Conservation (phyloP, 2,113 vertebrate genomes). For the Onychostruthus taczanowskii region DNA sequence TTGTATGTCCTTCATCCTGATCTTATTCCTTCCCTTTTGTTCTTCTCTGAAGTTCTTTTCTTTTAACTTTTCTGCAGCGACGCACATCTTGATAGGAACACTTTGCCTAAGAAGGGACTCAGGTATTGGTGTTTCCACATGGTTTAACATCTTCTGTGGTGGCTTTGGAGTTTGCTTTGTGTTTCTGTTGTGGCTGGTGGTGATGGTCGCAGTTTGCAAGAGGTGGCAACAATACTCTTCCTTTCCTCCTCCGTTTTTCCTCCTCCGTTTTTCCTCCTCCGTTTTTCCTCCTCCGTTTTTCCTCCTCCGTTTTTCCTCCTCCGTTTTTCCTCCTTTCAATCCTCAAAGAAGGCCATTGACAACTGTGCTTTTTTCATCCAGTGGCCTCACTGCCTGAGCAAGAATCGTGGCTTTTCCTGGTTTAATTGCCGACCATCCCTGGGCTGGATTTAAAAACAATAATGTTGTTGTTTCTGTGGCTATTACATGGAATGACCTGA, state of each 20-base stretch:
- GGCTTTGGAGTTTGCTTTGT: constrained; percentile 72
- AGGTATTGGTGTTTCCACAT: constrained; percentile 84
- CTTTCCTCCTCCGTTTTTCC: too few species aligned
- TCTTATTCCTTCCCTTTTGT: constrained; percentile 28
- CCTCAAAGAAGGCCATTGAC: not conserved
- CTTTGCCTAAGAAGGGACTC: constrained; percentile 98
- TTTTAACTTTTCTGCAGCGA: constrained; percentile 89
- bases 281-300: too few species aligned
- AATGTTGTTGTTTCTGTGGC: constrained; percentile 6
- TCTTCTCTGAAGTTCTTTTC: constrained; percentile 84
- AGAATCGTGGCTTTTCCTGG: constrained; percentile 54
- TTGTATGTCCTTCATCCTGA: not conserved
- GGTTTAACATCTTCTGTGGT: constrained; percentile 68
- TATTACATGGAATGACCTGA: not conserved
- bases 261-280: not conserved
- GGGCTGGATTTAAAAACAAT: constrained; percentile 10
- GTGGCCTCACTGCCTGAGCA: constrained; percentile 64
- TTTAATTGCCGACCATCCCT: constrained; percentile 1
- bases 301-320: too few species aligned
- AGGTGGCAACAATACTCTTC: constrained; percentile 28
- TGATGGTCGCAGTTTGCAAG: constrained; percentile 60
- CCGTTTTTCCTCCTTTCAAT: not conserved
- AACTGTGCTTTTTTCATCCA: constrained; percentile 11
- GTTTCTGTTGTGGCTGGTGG: constrained; percentile 58
- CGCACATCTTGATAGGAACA: constrained; percentile 96